Evolutionary conservation across 1,140 invertebrate genomes (phyloP), one percentile per base, ranked within the genome.

Genomic region (fruit fly (Drosophila melanogaster)): DNA sequence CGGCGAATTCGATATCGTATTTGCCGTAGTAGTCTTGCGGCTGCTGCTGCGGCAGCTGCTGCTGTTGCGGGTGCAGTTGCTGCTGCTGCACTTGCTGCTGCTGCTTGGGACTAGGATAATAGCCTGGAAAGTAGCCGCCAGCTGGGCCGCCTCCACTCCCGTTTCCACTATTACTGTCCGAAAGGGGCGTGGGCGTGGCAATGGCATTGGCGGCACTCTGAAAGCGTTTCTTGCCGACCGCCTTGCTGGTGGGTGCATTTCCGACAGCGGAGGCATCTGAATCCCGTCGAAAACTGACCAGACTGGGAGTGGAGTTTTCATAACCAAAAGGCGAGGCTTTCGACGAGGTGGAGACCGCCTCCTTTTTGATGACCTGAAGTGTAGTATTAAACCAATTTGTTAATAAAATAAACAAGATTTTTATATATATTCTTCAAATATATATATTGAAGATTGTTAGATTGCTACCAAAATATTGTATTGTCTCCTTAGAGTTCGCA

Each of bases 1-100:
- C 71, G 51, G 85, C 84, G 35, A 92, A 92, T 81, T 92, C 90
- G 67, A 85, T 89, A 38, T 91, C 90, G 62, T 91, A 92, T 60
- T 92, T 92, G 62, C 90, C 85, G 47, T 92, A 91, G 53, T 91
- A 91, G 14, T 91, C 85, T 43, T 91, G 89, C 17, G 79, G 44
- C 26, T 81, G 72, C 41, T 81, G 84, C 35, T 83, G 89, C 17
- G 77, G 47, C 33, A 77, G 72, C 38, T 81, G 84, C 38, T 80
- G 85, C 14, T 46, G 62, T 19, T 90, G 76, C 44, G 57, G 71
- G 17, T 87, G 62, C 37, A 59, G 43, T 30, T 79, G 76, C 17
- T 80, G 80, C 64, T 78, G 70, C 73, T 67, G 66, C 50, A 62
- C 60, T 67, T 47, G 84, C 41, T 67, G 81, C 65, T 49, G 79